A percentile compares a stretch with the other conserved stretches of the same genome.
phyloP scores from a whole-genome alignment of 2,888 invertebrate species.

The Physocephala rufipes region DNA sequence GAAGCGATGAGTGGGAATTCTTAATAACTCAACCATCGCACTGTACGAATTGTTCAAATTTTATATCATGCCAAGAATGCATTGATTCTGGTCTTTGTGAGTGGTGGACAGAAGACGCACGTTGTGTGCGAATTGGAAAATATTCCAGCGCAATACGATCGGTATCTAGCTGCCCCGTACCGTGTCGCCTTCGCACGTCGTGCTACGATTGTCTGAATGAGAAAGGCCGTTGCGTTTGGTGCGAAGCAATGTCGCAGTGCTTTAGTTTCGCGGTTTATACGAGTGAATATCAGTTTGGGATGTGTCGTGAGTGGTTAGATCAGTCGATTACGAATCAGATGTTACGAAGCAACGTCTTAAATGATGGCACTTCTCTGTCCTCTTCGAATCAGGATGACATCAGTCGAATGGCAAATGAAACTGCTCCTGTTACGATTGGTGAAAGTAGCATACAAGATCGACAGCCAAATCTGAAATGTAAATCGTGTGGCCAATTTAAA shows the following conservation, averaged over 20 bases:
- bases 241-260: slow-evolving; percentile 90
- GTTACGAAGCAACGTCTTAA: slow-evolving; percentile 33
- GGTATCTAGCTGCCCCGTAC: slow-evolving; percentile 77
- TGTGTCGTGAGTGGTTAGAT: slow-evolving; percentile 93
- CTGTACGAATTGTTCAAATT: slow-evolving; percentile 89
- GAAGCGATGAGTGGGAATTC: slow-evolving; percentile 75
- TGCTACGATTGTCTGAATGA: slow-evolving; percentile 87
- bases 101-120: slow-evolving; percentile 91
- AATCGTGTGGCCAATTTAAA: slow-evolving; percentile 78
- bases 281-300: slow-evolving; percentile 91
- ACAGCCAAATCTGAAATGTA: slow-evolving; percentile 77
- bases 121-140: slow-evolving; percentile 83
- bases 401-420: slow-evolving; percentile 50
- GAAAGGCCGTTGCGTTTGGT: slow-evolving; percentile 93
- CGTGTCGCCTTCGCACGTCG: slow-evolving; percentile 80
- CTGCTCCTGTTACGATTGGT: slow-evolving; percentile 46
- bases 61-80: slow-evolving; percentile 88
- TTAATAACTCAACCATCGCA: slow-evolving; percentile 82
- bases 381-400: slow-evolving; percentile 3
- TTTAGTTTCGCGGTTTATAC: slow-evolving; percentile 96
- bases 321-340: slow-evolving; percentile 69
- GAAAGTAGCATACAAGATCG: slow-evolving; percentile 60
- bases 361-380: slow-evolving; percentile 18
- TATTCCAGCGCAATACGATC: slow-evolving; percentile 74
- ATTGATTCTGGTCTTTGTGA: slow-evolving; percentile 82